phyloP scores from a whole-genome alignment of 2,888 invertebrate genomes.

The Cosmopolites sordidus region DNA sequence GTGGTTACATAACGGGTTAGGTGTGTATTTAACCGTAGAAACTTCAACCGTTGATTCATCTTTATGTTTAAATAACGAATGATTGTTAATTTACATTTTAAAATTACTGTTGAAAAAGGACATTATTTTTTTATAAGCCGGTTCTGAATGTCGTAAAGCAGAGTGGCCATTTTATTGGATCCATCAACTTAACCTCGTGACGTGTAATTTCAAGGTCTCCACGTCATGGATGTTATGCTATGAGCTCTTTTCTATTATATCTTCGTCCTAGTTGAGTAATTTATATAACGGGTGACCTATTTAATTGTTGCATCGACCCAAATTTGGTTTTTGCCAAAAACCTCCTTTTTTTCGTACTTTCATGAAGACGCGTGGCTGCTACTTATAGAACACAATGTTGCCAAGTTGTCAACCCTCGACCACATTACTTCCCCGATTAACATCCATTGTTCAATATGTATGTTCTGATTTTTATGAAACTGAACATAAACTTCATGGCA shows the following conservation, averaged over 20 bases:
- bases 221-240: conserved; percentile 8
- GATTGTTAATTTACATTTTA: too few relatives aligned
- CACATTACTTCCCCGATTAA: too few relatives aligned
- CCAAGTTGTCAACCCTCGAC: too few relatives aligned
- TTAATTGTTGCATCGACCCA: neutral
- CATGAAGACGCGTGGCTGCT: conserved; percentile 8
- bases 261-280: neutral
- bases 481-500: too few relatives aligned
- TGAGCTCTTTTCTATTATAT: neutral
- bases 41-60: too few relatives aligned
- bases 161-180: conserved; percentile 19
- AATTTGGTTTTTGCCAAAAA: neutral
- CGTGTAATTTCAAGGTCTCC: conserved; percentile 21
- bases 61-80: too few relatives aligned
- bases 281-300: neutral
- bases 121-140: too few relatives aligned
- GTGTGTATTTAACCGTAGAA: too few relatives aligned
- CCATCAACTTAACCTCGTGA: conserved; percentile 22
- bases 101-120: too few relatives aligned
- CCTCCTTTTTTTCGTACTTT: neutral
- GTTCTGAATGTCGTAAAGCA: too few relatives aligned
- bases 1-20: neutral
- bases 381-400: conserved; percentile 6
- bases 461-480: too few relatives aligned
- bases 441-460: too few relatives aligned